Base-by-base conservation (phyloP, 2,888 invertebrate species). In the Cephus sareptanus region DNA sequence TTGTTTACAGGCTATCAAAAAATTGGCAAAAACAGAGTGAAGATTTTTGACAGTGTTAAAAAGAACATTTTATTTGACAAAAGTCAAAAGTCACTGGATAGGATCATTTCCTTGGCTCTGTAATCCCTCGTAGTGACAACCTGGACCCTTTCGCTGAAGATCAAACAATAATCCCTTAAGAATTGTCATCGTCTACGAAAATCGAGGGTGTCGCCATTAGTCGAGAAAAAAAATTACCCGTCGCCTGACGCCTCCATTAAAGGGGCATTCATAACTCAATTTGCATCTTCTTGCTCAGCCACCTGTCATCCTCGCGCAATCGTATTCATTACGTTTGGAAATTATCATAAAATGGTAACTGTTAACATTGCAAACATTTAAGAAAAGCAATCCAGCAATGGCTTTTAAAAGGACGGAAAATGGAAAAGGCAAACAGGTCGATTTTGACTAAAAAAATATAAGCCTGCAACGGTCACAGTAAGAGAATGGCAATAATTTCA, bases 221-320 rank as follows among this genome's bases (percentile, higher is more conserved):
- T 78, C 79, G 80, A 79, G 30, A 1, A 80, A 83, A 83, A 12
- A n/a, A 34, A 74, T 78, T 79, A 76, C 31, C 40, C 12, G 71
- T 31, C 56, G 56, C 23, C 80, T 34, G 75, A 74, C 74, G 77
- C 74, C 78, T 69, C 78, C 80, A 81, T 81, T 83, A 81, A 78
- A 77, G 80, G 76, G 77, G 76, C 79, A 81, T 81, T 79, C 76
- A 69, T 83, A 83, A 83, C 76, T 80, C 77, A 78, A 83, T 83
- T 83, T 81, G 69, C 80, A 81, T 82, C 79, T 80, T 30, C 76
- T 75, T 75, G 30, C 69, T 75, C 56, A 15, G 56, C 56, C 56
- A 23, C 56, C 23, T 9, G 56, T 56, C 56, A 23, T 56, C 56
- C 56, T 2, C 56, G 23, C 56, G 56, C 56, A 56, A 56, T 56